phyloP scores from a whole-genome alignment of 2,888 invertebrate genomes.

The Bursaphelenchus okinawaensis region DNA sequence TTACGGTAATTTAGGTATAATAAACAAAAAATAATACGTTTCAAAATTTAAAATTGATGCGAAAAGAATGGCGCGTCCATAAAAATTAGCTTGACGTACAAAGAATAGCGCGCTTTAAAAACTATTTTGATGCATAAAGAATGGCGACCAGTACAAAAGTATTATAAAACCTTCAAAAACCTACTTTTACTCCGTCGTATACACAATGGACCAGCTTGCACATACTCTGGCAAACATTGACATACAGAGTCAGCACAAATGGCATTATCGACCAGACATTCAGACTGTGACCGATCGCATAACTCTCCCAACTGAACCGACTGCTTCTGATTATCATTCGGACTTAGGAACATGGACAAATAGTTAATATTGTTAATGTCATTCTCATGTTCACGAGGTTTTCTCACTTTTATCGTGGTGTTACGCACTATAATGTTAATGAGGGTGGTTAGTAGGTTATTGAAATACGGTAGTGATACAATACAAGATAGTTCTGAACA shows the following conservation, averaged over 20 bases:
- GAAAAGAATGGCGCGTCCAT: too few relatives aligned
- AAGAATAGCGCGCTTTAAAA: too few relatives aligned
- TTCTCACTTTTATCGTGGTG: not conserved
- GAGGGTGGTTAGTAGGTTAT: too few relatives aligned
- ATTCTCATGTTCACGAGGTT: not conserved
- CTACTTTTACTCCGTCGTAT: conserved; percentile 26
- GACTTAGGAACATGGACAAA: not conserved
- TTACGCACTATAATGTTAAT: not conserved
- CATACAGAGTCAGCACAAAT: conserved; percentile 23
- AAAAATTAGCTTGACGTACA: too few relatives aligned
- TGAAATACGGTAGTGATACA: too few relatives aligned
- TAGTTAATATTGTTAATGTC: not conserved
- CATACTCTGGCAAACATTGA: conserved; percentile 25
- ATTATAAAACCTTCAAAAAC: not conserved
- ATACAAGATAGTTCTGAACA: too few relatives aligned
- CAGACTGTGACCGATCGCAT: conserved; percentile 42
- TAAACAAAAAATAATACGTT: too few relatives aligned
- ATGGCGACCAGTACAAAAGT: too few relatives aligned
- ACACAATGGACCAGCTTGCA: conserved; percentile 32
- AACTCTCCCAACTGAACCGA: conserved; percentile 37
- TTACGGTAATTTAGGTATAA: too few relatives aligned
- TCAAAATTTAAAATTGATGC: too few relatives aligned
- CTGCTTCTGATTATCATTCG: conserved; percentile 32
- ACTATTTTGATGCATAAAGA: too few relatives aligned
- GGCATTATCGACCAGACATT: conserved; percentile 22